Evolutionary conservation across 2,113 vertebrate species (phyloP).

Genomic region (Bufo gargarizans): DNA sequence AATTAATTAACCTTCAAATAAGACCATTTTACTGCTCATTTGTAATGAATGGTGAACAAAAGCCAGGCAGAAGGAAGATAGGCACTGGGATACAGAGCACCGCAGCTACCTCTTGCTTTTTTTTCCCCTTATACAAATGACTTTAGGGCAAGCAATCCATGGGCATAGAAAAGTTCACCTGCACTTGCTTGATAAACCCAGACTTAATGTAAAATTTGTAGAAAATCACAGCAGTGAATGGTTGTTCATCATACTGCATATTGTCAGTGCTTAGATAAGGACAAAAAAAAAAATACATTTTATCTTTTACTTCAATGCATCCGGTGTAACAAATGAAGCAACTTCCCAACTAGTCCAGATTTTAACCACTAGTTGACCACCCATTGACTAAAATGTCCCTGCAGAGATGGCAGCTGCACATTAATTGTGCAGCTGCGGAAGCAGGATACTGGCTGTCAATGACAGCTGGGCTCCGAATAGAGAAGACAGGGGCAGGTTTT

Average conservation of each 20-base stretch:
- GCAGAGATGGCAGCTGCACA: too few species aligned
- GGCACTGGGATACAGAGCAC: background rate
- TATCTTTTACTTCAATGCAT: background rate
- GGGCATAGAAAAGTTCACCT: slow-evolving; percentile 15
- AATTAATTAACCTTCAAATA: slow-evolving; percentile 54
- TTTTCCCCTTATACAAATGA: slow-evolving; percentile 14
- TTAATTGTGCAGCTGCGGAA: too few species aligned
- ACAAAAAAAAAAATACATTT: too few species aligned
- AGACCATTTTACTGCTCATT: slow-evolving; percentile 35
- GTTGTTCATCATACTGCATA: background rate
- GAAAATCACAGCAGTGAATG: background rate
- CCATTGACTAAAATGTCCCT: too few species aligned
- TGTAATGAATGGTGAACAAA: slow-evolving; percentile 50
- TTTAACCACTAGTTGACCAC: too few species aligned
- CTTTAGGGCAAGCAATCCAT: background rate
- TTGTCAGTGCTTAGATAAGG: background rate
- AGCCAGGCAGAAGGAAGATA: slow-evolving; percentile 21
- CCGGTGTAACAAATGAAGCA: background rate
- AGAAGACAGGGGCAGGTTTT: too few species aligned
- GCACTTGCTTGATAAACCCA: slow-evolving; percentile 27
- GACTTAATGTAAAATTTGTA: background rate
- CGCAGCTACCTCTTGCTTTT: background rate
- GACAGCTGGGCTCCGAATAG: too few species aligned
- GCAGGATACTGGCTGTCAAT: too few species aligned
- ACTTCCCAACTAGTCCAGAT: background rate